Base-by-base conservation (phyloP, 2,888 invertebrate genomes). In the Xylota sylvarum region DNA sequence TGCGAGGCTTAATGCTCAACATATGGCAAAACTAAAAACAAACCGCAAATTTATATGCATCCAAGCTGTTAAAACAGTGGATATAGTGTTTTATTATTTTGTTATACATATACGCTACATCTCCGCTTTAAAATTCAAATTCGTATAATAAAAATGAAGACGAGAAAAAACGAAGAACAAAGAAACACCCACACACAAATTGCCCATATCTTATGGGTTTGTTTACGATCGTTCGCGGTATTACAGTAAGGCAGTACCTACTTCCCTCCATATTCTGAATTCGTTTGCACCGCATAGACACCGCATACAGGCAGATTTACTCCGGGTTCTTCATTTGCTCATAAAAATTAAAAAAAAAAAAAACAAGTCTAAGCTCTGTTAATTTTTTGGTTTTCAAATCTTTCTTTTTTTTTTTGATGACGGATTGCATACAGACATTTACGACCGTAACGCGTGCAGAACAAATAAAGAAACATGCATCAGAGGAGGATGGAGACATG, bases 141-240 rank as follows among this genome's bases (percentile, higher is more conserved):
- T 73, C 58, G 35, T 60, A 30, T 40, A 48, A 50, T 30, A 60
- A 64, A 46, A 69, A 50, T 5, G 60, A 72, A 50, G 35, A 37
- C 1, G 37, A 27, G 60, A 60, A 27, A 23, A 46, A 3, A 40
- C 17, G 17, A 46, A 46, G 17, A 72, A 74, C 60, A 74, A 69
- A 69, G 60, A 62, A 55, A 74, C 74, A 74, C 81, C 74, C 74
- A 81, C 80, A 55, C 46, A 64, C 43, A 65, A 80, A 80, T 32
- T 67, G 67, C 19, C 32, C 52, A 17, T 81, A 69, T 58, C 64
- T 58, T 56, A 48, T 19, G 60, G 62, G 55, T 74, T 74, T 74
- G 81, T 69, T 81, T 76, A 76, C 69, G 69, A 62, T 65, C 46
- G 35, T 69, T 37, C 35, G 32, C 30, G n/a, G 35, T 60, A 69